These are phyloP conservation scores for Mastomys coucha DNA, from an alignment of 2,113 vertebrate species.

Conservation along the genomic window DNA sequence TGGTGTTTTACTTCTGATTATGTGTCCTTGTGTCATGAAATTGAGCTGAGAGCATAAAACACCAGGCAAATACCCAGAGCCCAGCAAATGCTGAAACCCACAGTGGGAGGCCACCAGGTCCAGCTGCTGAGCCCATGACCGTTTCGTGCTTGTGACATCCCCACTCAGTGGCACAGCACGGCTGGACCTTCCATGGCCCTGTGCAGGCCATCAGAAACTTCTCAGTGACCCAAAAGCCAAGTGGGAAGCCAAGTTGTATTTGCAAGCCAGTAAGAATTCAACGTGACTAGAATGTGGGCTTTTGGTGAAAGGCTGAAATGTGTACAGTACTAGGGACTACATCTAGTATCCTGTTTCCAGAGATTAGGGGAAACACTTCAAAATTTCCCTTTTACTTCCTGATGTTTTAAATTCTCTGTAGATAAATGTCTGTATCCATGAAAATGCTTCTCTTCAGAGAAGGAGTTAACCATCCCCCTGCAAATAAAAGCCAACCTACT, in stretches of 20 bases:
- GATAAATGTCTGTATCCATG: background rate
- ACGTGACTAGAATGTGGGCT: background rate
- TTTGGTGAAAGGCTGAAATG: background rate
- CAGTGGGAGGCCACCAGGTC: background rate
- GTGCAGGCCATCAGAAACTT: background rate
- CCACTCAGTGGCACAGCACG: background rate
- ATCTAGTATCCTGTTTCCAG: background rate
- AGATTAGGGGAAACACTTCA: background rate
- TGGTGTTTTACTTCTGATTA: background rate
- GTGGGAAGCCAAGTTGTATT: background rate
- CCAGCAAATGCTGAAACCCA: background rate
- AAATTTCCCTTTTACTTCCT: background rate
- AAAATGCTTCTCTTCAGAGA: background rate
- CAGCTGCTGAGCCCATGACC: background rate
- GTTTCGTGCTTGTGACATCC: no score
- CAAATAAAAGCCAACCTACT: background rate
- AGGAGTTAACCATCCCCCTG: background rate
- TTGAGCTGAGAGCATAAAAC: background rate
- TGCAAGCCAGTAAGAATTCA: background rate
- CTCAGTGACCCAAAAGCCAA: background rate
- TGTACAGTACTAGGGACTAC: background rate
- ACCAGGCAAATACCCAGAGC: background rate
- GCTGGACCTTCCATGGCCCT: background rate
- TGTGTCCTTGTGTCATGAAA: background rate
- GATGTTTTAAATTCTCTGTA: background rate